These are phyloP conservation scores for Sabellastarte sp. DNA, from an alignment of 2,888 invertebrate species.

Conservation along the genomic window DNA sequence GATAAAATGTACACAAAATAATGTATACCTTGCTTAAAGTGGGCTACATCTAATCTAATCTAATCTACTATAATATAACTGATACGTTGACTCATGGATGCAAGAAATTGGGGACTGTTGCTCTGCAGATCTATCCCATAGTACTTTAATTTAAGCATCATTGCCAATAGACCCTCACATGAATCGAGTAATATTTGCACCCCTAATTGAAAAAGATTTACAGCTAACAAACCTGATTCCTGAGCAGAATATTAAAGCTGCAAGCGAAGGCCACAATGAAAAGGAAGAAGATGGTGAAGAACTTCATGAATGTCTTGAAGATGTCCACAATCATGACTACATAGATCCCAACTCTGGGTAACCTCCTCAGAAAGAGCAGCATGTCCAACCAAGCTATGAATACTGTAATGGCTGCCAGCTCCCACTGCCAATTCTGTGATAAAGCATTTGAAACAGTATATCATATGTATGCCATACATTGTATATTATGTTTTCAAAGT, in stretches of 20 bases:
- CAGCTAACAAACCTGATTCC: constrained; percentile 50
- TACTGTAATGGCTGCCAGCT: constrained; percentile 51
- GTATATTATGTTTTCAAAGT: neutral
- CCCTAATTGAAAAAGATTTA: too few species aligned
- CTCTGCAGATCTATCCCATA: too few species aligned
- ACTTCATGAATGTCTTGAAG: constrained; percentile 54
- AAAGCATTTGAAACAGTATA: too few species aligned
- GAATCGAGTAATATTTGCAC: too few species aligned
- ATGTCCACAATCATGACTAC: constrained; percentile 60
- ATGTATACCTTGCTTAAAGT: too few species aligned
- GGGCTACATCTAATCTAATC: too few species aligned
- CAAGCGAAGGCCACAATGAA: constrained; percentile 55
- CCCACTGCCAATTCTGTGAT: constrained; percentile 59
- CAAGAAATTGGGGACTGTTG: too few species aligned
- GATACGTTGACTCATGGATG: too few species aligned
- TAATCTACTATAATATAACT: too few species aligned
- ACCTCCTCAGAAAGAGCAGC: constrained; percentile 54
- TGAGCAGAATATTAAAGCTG: constrained; percentile 48
- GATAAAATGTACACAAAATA: too few species aligned
- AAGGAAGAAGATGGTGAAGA: constrained; percentile 56
- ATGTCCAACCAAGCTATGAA: constrained; percentile 57
- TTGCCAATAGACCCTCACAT: too few species aligned
- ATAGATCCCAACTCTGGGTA: constrained; percentile 57
- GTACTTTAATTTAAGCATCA: too few species aligned
- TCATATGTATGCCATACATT: neutral